Conservation (phyloP, 1,140 invertebrate species). For the Neodiprion virginianus region DNA sequence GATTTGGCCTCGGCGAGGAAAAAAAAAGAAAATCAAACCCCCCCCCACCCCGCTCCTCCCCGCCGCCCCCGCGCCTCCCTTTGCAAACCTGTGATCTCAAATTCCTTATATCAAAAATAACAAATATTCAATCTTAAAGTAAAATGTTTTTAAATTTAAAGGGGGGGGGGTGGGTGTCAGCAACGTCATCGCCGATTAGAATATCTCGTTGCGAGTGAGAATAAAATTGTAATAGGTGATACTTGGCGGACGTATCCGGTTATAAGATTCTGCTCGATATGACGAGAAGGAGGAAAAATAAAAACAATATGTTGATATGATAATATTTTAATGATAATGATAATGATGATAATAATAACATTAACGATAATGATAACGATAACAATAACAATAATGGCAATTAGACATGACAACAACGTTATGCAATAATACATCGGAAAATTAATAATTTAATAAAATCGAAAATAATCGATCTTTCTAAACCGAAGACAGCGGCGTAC, state of each 20-base stretch:
- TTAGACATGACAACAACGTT: conserved; percentile 3
- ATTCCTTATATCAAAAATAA: conserved; percentile 10
- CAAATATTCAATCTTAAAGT: neutral
- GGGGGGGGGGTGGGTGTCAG: too few relatives aligned
- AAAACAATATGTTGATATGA: neutral
- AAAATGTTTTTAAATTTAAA: neutral
- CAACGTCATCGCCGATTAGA: neutral
- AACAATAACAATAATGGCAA: neutral
- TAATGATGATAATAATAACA: neutral
- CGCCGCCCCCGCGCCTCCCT: neutral
- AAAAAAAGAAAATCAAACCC: conserved; percentile 17
- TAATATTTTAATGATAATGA: neutral
- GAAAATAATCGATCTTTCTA: too few relatives aligned
- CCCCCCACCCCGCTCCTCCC: neutral
- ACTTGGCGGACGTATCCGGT: neutral
- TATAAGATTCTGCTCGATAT: neutral
- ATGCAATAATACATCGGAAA: neutral
- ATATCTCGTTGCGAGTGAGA: neutral
- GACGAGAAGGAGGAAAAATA: neutral
- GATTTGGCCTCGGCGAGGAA: neutral
- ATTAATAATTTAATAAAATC: neutral
- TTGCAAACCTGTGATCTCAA: conserved; percentile 10
- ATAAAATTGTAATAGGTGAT: neutral
- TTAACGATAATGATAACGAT: too few relatives aligned
- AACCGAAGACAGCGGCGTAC: too few relatives aligned